These are phyloP conservation scores for Diarsia dahlii DNA, from an alignment of 2,888 invertebrate species.

Conservation along the genomic window DNA sequence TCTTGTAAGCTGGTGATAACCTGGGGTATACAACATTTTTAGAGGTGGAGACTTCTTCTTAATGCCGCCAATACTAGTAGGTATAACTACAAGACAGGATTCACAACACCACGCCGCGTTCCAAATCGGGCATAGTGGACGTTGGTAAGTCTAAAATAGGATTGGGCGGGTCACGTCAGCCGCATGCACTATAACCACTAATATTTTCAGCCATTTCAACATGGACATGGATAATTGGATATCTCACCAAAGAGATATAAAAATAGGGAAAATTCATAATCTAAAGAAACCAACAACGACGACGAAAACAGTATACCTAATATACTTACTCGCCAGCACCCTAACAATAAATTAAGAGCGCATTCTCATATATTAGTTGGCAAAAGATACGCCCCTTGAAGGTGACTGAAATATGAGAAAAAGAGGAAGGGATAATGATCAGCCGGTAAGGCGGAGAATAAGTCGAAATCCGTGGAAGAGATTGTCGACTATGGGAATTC, in stretches of 20 bases:
- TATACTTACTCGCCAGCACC: slow-evolving; percentile 1
- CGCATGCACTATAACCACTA: background rate
- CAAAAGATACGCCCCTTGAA: slow-evolving; percentile 31
- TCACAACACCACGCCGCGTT: too few relatives aligned
- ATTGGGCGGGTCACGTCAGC: too few relatives aligned
- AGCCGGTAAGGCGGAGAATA: slow-evolving; percentile 19
- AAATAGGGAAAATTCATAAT: background rate
- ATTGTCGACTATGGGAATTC: slow-evolving; percentile 10
- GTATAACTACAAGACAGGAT: too few relatives aligned
- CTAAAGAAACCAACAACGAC: background rate
- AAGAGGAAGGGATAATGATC: slow-evolving; percentile 54
- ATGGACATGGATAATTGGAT: too few relatives aligned
- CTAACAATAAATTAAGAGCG: slow-evolving; percentile 41
- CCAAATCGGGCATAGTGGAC: too few relatives aligned
- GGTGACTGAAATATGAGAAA: slow-evolving; percentile 46
- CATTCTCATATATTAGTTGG: slow-evolving; percentile 20
- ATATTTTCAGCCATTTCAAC: background rate
- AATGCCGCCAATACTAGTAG: background rate
- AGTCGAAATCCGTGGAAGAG: slow-evolving; percentile 14
- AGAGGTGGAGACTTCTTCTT: background rate
- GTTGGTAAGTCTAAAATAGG: too few relatives aligned
- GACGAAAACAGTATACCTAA: background rate
- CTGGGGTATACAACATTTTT: background rate
- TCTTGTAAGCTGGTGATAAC: background rate
- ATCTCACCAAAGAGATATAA: background rate